Evolutionary conservation across 2,113 vertebrate species (phyloP).

Genomic region (Seriola aureovittata): DNA sequence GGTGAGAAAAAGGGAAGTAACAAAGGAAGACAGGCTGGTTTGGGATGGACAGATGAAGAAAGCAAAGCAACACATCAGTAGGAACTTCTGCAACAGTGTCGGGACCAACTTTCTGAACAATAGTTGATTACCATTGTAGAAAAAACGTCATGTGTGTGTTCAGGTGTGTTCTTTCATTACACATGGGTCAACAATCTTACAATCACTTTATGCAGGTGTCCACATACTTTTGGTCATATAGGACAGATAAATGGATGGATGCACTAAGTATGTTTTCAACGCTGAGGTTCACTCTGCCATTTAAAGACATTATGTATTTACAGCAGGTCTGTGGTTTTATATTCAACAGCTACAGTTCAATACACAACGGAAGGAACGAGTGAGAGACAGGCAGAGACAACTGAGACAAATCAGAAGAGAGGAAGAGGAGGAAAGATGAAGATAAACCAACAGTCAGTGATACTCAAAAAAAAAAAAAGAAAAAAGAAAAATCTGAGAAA

Average conservation of each 20-base stretch:
- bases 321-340: background rate
- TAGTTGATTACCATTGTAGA: too few relatives aligned
- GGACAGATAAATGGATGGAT: too few relatives aligned
- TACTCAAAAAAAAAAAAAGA: background rate
- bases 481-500: background rate
- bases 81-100: too few relatives aligned
- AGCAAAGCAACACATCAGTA: too few relatives aligned
- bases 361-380: background rate
- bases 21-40: too few relatives aligned
- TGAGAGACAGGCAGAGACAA: background rate
- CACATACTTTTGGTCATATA: background rate
- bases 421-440: background rate
- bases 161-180: too few relatives aligned
- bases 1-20: too few relatives aligned
- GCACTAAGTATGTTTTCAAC: background rate
- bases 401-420: background rate
- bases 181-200: too few relatives aligned
- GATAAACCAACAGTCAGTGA: background rate
- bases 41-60: too few relatives aligned
- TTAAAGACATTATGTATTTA: slow-evolving; percentile 7
- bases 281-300: slow-evolving; percentile 9
- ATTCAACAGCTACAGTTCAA: background rate
- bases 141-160: too few relatives aligned
- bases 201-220: background rate
- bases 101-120: too few relatives aligned